Percentiles rank a stretch among this genome's conserved stretches.
Evolutionary conservation across 2,797 vertebrate species (phyloP).

Genomic region (Crax fasciolata): DNA sequence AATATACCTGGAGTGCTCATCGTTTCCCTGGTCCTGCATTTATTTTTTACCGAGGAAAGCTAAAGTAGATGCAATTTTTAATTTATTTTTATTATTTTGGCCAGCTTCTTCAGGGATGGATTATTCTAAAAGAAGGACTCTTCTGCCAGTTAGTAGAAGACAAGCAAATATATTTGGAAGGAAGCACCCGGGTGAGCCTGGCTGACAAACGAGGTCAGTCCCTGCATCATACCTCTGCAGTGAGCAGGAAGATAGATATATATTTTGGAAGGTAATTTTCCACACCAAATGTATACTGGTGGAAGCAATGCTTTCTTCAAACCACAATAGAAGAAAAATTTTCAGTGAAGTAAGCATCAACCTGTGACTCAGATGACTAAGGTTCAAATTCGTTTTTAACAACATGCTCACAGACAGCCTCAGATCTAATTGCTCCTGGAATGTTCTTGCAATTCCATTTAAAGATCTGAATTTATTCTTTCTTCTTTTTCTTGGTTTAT

Average conservation of each 20-base stretch:
- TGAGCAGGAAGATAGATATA: neutral
- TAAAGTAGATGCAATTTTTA: neutral
- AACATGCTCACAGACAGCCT: neutral
- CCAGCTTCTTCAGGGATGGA: neutral
- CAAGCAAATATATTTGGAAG: neutral
- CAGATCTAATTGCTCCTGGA: neutral
- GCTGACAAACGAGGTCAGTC: neutral
- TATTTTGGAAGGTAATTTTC: neutral
- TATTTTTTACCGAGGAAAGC: neutral
- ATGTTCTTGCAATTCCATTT: neutral
- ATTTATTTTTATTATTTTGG: neutral
- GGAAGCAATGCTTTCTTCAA: neutral
- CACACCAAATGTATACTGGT: neutral
- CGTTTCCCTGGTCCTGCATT: neutral
- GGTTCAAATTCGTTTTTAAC: neutral
- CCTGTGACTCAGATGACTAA: neutral
- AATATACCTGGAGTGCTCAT: accelerated
- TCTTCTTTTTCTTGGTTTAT: neutral
- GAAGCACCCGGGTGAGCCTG: neutral
- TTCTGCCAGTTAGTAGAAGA: neutral
- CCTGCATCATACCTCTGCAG: neutral
- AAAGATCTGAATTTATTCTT: neutral
- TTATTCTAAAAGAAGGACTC: neutral
- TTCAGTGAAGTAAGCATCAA: neutral
- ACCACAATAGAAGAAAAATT: neutral